phyloP scores from a whole-genome alignment of 1,140 invertebrate species.

The Myzus persicae region DNA sequence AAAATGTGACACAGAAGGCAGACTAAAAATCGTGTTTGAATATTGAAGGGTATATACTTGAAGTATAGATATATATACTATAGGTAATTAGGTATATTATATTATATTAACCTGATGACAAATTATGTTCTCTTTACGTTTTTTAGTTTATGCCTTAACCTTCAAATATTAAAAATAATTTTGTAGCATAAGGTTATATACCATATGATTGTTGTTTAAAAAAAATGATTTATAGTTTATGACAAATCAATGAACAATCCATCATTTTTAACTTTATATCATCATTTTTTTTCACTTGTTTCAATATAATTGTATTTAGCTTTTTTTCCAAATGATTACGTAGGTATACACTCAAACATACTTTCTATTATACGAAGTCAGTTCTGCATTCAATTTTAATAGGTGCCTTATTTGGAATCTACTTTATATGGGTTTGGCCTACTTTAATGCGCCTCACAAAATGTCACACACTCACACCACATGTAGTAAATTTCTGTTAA shows the following conservation, averaged over 20 bases:
- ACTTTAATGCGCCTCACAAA: constrained; percentile 46
- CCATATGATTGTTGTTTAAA: not conserved
- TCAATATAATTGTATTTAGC: not conserved
- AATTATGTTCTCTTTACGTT: not conserved
- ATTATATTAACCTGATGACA: not conserved
- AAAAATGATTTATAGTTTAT: not conserved
- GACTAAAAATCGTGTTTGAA: not conserved
- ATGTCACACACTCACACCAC: constrained; percentile 13
- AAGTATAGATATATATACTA: too few species aligned
- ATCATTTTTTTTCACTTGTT: not conserved
- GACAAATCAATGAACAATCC: not conserved
- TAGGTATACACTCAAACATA: not conserved
- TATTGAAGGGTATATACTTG: not conserved
- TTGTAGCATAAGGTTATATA: not conserved
- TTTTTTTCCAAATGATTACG: constrained; percentile 21
- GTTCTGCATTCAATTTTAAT: constrained; percentile 50
- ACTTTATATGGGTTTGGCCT: constrained; percentile 57
- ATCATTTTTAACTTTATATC: not conserved
- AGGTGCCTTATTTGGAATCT: constrained; percentile 38
- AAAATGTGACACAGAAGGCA: not conserved
- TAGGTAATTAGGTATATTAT: not conserved
- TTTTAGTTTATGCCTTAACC: not conserved
- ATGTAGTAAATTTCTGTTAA: not conserved
- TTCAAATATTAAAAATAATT: constrained; percentile 31
- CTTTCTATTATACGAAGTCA: constrained; percentile 23